These are phyloP conservation scores for Vipera latastei DNA, from an alignment of 2,797 vertebrate species.

Conservation along the genomic window DNA sequence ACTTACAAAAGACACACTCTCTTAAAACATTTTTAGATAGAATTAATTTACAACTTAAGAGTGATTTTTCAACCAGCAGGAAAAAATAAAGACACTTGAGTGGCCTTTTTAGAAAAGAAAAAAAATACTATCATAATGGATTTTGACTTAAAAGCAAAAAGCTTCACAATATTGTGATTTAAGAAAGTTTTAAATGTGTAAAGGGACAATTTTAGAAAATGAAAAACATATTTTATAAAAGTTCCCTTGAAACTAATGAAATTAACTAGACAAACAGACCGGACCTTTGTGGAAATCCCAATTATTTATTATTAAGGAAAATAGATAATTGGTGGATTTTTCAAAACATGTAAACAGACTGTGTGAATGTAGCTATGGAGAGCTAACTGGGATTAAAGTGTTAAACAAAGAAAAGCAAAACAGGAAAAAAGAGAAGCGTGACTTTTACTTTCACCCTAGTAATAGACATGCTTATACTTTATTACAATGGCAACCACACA, in stretches of 20 bases:
- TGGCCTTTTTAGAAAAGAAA: too few relatives aligned
- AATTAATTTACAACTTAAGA: neutral
- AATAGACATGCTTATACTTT: neutral
- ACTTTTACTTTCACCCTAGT: neutral
- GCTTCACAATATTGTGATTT: neutral
- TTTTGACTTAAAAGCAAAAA: neutral
- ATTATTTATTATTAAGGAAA: neutral
- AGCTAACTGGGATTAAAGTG: neutral
- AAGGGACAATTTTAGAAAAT: neutral
- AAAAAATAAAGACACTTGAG: too few relatives aligned
- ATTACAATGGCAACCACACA: neutral
- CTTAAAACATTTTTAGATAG: neutral
- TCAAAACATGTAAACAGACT: neutral
- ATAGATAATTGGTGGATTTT: neutral
- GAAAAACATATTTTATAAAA: neutral
- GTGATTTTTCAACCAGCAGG: neutral
- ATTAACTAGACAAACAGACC: neutral
- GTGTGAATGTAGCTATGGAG: neutral
- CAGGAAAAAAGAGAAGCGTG: neutral
- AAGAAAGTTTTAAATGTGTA: neutral
- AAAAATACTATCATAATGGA: neutral
- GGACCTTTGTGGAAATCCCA: neutral
- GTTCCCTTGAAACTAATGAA: neutral
- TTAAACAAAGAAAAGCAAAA: neutral
- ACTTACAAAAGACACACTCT: neutral